Evolutionary conservation across 2,113 vertebrate genomes (phyloP), one percentile per base, ranked within the genome.

Genomic region (Chloropsis cyanopogon): DNA sequence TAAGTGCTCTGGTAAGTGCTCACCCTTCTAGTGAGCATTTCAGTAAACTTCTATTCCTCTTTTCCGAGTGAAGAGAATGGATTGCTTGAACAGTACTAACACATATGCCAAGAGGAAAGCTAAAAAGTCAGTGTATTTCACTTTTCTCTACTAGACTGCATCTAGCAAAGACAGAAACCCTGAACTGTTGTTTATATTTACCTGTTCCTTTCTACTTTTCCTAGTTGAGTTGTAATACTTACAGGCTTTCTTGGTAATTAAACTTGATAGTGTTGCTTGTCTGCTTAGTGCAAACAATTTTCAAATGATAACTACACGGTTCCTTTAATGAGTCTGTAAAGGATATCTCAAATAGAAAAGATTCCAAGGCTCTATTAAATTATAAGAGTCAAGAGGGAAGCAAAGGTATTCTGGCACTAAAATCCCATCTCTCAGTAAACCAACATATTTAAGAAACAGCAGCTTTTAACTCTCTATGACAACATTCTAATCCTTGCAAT

Each of bases 81-180:
- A 75, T 49, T 75, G 25, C 16, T 14, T 76, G 35, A 68, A 78
- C 1, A 1, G 10, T 16, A 79, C 4, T 28, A 64, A 53, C 19
- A 44, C 0, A 0, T 2, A 8, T 24, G 9, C n/a, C 33, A 46
- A 5, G 24, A 47, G 33, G 23, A 35, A 89, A 70, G 9, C 29
- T 65, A 50, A 79, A 90, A 64, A 61, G 9, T 7, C 9, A 18
- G 24, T 22, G 61, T 42, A 66, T 63, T 14, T 29, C 71, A 65
- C 14, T 35, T 86, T 69, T 50, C 25, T 56, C n/a, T 79, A 26
- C 10, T 8, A 53, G 31, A 46, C 14, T 86, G 18, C 14, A 57
- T 12, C 37, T 65, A 44, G 16, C 7, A 33, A 79, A 42, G 12
- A 64, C 0, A 77, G 49, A 64, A 6, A 21, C 8, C 28, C 60